Base-by-base conservation (phyloP, 1,140 invertebrate species). In the Ruditapes philippinarum region DNA sequence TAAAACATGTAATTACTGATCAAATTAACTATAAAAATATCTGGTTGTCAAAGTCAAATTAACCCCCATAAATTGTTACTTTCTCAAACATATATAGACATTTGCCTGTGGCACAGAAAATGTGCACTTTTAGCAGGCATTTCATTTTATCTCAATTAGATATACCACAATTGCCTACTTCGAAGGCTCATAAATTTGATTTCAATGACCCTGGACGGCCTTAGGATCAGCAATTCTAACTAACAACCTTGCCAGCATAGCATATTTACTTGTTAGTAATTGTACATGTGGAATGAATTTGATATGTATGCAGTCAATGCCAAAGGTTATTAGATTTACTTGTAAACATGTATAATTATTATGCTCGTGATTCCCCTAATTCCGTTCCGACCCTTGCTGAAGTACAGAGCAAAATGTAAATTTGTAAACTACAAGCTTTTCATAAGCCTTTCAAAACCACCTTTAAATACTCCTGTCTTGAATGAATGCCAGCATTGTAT, bases 401-500 rank as follows among this genome's bases (percentile, higher is more conserved):
- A 57, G 3, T n/a, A 57, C 25, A n/a, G 25, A n/a, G n/a, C n/a
- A n/a, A n/a, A 19, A n/a, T n/a, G 54, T 25, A 57, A n/a, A n/a
- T n/a, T 57, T 57, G 19, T 57, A 57, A 57, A 57, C 17, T 22
- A 57, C 19, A n/a, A 57, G 42, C 54, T 5, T 57, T 12, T 25
- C 5, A 57, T 25, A 57, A 19, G 54, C 54, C 25, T 57, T 57
- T 57, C n/a, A 57, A 57, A n/a, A 57, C 17, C 17, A 42, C 68
- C 68, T 57, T 57, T 57, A 57, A 57, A n/a, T 12, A 5, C 17
- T 73, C 68, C 68, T 42, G 36, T 11, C 40, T 73, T 73, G 68
- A 73, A 73, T 9, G 19, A 73, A n/a, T 73, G 68, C 68, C 68
- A 73, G 68, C 68, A 33, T 73, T 73, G 68, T 73, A 38, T 73